Conservation (phyloP, 2,113 vertebrate species). For the Corydoras sp. region DNA sequence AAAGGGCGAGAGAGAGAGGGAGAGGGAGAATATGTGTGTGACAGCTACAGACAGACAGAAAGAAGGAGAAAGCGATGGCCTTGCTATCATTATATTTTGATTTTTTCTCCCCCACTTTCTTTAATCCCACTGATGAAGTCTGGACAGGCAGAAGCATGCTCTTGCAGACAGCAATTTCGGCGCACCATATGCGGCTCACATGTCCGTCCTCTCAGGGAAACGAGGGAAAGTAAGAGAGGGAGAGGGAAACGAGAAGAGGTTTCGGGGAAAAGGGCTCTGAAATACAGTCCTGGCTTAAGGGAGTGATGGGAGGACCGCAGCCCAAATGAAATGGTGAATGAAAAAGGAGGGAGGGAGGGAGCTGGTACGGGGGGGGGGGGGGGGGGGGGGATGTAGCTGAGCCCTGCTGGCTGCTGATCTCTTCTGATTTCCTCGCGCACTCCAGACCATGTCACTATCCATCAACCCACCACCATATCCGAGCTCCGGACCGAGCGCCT, state of each 20-base stretch:
- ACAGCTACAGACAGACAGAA: conserved; percentile 56
- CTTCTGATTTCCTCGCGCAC: conserved; percentile 23
- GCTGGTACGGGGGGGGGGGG: too few relatives aligned
- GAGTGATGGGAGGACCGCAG: conserved; percentile 50
- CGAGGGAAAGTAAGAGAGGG: conserved; percentile 48
- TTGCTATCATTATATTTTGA: conserved; percentile 79
- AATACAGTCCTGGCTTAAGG: conserved; percentile 41
- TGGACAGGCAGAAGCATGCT: conserved; percentile 98
- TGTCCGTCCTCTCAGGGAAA: conserved; percentile 79
- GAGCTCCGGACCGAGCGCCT: not conserved
- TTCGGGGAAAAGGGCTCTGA: conserved; percentile 28
- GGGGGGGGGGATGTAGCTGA: conserved; percentile 13
- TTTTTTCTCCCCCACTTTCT: conserved; percentile 76
- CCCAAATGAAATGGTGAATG: conserved; percentile 53
- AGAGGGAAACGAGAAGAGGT: conserved; percentile 42
- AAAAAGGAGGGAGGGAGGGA: not conserved
- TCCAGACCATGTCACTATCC: conserved; percentile 18
- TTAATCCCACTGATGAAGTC: conserved; percentile 99
- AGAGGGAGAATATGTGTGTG: conserved; percentile 58
- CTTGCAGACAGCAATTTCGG: conserved; percentile 96
- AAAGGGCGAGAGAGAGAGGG: conserved; percentile 62
- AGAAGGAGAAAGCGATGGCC: conserved; percentile 57
- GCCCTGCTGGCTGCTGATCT: conserved; percentile 30
- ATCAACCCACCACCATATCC: conserved; percentile 16
- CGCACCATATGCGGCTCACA: conserved; percentile 95